phyloP scores from a whole-genome alignment of 1,140 invertebrate genomes.

The Reticulitermes speratus region DNA sequence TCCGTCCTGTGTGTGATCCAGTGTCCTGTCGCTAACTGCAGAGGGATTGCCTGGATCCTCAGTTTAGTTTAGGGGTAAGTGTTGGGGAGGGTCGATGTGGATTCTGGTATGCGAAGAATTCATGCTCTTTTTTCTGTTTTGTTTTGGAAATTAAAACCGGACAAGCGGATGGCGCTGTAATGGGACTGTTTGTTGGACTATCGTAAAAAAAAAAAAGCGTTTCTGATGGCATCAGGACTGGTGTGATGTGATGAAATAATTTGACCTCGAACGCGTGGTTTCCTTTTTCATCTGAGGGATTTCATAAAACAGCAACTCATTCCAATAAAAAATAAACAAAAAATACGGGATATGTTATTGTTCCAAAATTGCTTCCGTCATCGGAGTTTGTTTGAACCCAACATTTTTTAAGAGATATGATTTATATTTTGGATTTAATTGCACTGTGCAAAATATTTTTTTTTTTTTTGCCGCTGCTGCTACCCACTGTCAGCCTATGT shows the following conservation, averaged over 20 bases:
- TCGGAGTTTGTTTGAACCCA: background rate
- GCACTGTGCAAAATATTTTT: background rate
- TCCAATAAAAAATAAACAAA: background rate
- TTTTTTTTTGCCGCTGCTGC: no score
- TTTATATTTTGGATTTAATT: conserved; percentile 20
- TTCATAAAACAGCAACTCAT: conserved; percentile 13
- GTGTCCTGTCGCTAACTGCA: background rate
- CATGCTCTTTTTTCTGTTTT: background rate
- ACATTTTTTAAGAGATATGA: background rate
- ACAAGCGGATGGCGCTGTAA: background rate
- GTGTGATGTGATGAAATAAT: background rate
- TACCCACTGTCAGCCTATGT: background rate
- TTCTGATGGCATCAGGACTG: background rate
- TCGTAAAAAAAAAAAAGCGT: background rate
- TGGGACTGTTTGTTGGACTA: background rate
- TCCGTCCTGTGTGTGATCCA: background rate
- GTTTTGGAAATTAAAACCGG: background rate
- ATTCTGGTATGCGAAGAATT: background rate
- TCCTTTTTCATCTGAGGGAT: background rate
- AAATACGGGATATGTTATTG: background rate
- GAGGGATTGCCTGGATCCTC: background rate
- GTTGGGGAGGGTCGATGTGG: background rate
- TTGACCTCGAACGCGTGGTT: conserved; percentile 1
- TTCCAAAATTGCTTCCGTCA: background rate
- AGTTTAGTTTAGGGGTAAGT: background rate